phyloP scores from a whole-genome alignment of 2,888 invertebrate genomes.

The Lithophane leautieri region DNA sequence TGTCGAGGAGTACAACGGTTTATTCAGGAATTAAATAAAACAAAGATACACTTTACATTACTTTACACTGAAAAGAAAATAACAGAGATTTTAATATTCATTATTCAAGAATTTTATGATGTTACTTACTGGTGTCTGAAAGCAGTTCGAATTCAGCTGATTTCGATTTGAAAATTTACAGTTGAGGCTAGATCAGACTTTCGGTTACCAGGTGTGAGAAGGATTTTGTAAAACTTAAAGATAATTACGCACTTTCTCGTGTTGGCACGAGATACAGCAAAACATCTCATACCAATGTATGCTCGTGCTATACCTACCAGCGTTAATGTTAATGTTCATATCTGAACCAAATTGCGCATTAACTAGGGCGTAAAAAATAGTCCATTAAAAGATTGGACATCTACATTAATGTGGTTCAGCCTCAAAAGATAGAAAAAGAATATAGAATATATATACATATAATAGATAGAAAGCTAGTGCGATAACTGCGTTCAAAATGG shows the following conservation, averaged over 20 bases:
- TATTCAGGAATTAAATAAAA: neutral
- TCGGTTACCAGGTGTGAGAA: neutral
- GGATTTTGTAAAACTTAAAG: neutral
- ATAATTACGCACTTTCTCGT: neutral
- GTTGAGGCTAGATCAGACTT: neutral
- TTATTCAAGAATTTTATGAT: neutral
- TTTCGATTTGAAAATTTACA: neutral
- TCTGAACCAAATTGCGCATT: neutral
- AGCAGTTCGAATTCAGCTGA: too few relatives aligned
- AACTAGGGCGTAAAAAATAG: neutral
- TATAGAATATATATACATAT: too few relatives aligned
- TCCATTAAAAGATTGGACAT: neutral
- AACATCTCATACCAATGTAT: neutral
- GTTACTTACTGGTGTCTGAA: neutral
- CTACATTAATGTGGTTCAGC: neutral
- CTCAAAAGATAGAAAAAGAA: neutral
- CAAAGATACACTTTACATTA: neutral
- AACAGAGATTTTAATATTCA: neutral
- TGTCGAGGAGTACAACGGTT: neutral
- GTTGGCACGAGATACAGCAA: neutral
- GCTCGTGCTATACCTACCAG: too few relatives aligned
- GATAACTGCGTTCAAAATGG: neutral
- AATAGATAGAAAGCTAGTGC: neutral
- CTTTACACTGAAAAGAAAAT: neutral
- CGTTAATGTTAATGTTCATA: neutral